Percentiles rank a stretch among this genome's conserved stretches.
Evolutionary conservation across 2,888 invertebrate genomes (phyloP).

Genomic region (Cantharis flavilabris): DNA sequence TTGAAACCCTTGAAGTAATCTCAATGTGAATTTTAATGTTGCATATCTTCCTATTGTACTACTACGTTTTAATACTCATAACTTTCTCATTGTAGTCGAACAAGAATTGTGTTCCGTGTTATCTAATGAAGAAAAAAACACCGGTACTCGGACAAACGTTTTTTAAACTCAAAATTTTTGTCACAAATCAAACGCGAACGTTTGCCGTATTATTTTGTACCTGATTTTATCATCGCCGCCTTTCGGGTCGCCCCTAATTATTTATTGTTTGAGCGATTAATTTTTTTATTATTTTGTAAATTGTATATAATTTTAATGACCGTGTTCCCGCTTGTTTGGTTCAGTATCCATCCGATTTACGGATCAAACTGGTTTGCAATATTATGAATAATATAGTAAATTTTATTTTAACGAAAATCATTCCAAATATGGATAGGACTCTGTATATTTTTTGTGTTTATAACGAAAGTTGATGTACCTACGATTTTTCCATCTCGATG

Average conservation of each 20-base stretch:
- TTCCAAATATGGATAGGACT: conserved; percentile 9
- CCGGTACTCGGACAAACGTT: conserved; percentile 28
- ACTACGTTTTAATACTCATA: conserved; percentile 26
- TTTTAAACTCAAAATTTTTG: not conserved
- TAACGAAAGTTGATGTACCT: not conserved
- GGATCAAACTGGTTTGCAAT: conserved; percentile 13
- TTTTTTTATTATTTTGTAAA: conserved; percentile 9
- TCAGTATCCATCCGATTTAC: conserved; percentile 10
- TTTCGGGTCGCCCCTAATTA: conserved; percentile 6
- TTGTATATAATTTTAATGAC: conserved; percentile 12
- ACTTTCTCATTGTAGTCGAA: conserved; percentile 19
- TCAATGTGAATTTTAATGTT: conserved; percentile 15
- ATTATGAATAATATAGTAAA: conserved; percentile 9
- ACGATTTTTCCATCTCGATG: conserved; percentile 10
- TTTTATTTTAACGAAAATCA: conserved; percentile 8
- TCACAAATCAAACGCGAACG: not conserved
- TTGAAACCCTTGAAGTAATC: conserved; percentile 37
- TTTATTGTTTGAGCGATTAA: conserved; percentile 8
- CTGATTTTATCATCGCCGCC: conserved; percentile 25
- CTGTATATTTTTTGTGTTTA: conserved; percentile 6
- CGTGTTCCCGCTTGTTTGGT: not conserved
- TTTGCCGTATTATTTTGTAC: conserved; percentile 26
- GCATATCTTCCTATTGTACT: conserved; percentile 21
- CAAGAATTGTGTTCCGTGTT: conserved; percentile 14
- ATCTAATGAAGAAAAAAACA: not conserved